Base-by-base conservation (phyloP, 2,888 invertebrate genomes). In the Ptilodon capucinus region DNA sequence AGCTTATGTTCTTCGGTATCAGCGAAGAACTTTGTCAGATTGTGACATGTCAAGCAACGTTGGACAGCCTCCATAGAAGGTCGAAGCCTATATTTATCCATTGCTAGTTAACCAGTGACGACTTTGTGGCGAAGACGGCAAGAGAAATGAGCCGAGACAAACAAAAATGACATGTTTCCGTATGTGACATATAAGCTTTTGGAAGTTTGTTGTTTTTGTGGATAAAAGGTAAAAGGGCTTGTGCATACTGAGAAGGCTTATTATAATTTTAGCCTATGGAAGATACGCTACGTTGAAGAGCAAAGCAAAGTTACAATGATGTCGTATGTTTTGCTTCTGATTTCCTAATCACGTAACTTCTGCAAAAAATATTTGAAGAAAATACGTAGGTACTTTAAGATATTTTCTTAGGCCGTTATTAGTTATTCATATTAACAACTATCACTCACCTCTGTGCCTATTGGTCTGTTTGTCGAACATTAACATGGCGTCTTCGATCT, bases 391-490 rank as follows among this genome's bases (percentile, higher is more conserved):
- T n/a, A n/a, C n/a, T n/a, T n/a, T n/a, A n/a, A n/a, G n/a, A n/a
- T n/a, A n/a, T n/a, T n/a, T n/a, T n/a, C n/a, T n/a, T n/a, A 2
- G 28, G 11, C n/a, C 28, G 23, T 28, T n/a, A 28, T 28, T 2
- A 28, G 28, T 28, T n/a, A 28, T 28, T n/a, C 0, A 28, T n/a
- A 25, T 53, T 44, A 60, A 61, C 46, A 53, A 54, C 53, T 58
- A 60, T 23, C 51, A 92, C 95, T 95, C 91, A 97, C 97, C 97
- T 97, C 99, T 96, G 94, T 99, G 99, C 93, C 99, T 96, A 94
- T 99, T 99, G 85, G 99, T 99, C 91, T 99, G 98, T 94, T 99
- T 99, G 93, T 99, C 99, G 92, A 99, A 99, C 99, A 99, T 99
- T 88, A 99, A 95, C 99, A 99, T 99, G 77, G 99, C 99, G 90